Percentiles rank a stretch among this genome's conserved stretches.
These are phyloP conservation scores for Cephus pulcher DNA, from an alignment of 2,888 invertebrate species.

Conservation along the genomic window DNA sequence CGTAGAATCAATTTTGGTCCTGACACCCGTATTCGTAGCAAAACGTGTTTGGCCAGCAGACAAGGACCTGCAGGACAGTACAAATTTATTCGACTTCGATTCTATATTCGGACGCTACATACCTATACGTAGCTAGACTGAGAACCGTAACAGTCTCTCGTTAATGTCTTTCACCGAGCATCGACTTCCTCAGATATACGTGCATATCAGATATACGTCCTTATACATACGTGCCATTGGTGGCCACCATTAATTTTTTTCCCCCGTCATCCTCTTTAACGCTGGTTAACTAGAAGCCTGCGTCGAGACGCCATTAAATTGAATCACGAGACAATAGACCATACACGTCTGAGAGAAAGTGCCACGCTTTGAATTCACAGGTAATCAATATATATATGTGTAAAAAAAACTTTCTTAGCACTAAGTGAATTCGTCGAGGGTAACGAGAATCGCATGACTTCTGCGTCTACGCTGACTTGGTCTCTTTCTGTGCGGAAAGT, in stretches of 20 bases:
- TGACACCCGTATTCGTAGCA: not conserved
- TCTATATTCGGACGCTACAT: not conserved
- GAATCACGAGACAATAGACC: not conserved
- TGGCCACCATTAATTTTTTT: not conserved
- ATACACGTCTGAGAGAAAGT: not conserved
- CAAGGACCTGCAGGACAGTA: no score
- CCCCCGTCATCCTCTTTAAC: not conserved
- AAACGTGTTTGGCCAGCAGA: not conserved
- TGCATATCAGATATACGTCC: no score
- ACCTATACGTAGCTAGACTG: not conserved
- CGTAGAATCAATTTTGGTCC: no score
- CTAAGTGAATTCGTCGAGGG: not conserved
- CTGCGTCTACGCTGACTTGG: not conserved
- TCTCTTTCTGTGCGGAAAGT: constrained; percentile 16
- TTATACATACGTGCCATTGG: not conserved
- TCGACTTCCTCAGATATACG: not conserved
- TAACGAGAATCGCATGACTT: not conserved
- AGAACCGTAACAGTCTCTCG: not conserved
- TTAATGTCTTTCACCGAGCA: not conserved
- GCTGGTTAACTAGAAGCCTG: not conserved
- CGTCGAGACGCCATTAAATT: not conserved
- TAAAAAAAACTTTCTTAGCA: not conserved
- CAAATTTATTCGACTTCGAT: not conserved
- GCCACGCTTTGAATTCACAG: not conserved
- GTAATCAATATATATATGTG: not conserved